Evolutionary conservation across 1,140 invertebrate genomes (phyloP).

Genomic region (Hypsibius dujardini): DNA sequence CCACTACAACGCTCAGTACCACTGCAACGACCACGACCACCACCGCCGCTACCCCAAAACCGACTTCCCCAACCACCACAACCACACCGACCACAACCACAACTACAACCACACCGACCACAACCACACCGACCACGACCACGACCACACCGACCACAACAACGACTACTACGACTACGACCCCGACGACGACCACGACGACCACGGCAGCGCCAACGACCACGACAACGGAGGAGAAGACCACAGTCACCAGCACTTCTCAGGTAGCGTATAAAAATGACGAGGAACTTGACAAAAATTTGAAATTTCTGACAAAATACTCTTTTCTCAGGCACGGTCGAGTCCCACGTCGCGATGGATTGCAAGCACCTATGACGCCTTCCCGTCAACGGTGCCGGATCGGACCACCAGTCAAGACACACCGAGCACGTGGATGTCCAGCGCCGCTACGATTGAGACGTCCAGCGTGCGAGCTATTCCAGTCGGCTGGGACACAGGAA

Average conservation of each 20-base stretch:
- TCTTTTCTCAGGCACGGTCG: no score
- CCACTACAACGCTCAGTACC: neutral
- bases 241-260: neutral
- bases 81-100: conserved; percentile 1
- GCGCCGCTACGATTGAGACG: no score
- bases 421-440: no score
- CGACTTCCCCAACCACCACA: conserved; percentile 2
- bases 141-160: neutral
- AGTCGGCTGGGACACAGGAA: no score
- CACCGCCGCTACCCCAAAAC: neutral
- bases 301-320: no score
- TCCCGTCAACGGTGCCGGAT: neutral
- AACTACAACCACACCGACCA: neutral
- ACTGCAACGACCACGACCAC: neutral
- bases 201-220: neutral
- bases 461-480: no score
- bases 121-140: neutral
- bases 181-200: neutral
- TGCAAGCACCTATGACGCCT: neutral
- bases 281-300: no score
- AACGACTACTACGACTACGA: neutral
- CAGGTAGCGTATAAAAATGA: neutral
- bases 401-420: neutral
- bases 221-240: neutral
- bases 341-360: neutral